A percentile compares a stretch with the other conserved stretches of the same genome.
Evolutionary conservation across 2,888 invertebrate species (phyloP).

Genomic region (Chrysodeixis includens): DNA sequence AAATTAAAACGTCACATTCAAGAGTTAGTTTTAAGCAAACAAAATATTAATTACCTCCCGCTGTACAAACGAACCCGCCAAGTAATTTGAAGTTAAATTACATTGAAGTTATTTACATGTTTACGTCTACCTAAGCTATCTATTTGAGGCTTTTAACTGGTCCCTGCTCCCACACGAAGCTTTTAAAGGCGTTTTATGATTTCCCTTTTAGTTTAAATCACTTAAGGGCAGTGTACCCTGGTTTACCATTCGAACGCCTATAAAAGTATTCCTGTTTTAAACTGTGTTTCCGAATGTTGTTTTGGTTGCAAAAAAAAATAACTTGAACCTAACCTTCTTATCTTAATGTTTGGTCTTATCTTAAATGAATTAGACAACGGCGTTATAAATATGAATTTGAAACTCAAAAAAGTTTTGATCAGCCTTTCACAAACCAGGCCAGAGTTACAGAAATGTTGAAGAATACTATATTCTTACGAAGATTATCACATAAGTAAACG

Average conservation of each 20-base stretch:
- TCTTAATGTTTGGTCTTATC: neutral
- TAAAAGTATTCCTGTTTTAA: neutral
- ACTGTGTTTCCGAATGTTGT: neutral
- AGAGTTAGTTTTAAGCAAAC: neutral
- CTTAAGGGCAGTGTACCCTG: neutral
- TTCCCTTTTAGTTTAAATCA: slow-evolving; percentile 4
- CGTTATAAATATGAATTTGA: too few relatives aligned
- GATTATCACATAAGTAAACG: too few relatives aligned
- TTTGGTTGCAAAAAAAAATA: neutral
- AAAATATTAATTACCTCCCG: slow-evolving; percentile 5
- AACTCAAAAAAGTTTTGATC: too few relatives aligned
- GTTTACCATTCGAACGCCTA: neutral
- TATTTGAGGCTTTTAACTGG: neutral
- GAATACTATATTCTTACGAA: too few relatives aligned
- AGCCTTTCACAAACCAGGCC: too few relatives aligned
- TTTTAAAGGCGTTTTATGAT: neutral
- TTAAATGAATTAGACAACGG: too few relatives aligned
- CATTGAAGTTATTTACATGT: neutral
- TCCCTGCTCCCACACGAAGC: neutral
- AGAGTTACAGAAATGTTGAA: too few relatives aligned
- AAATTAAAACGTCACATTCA: neutral
- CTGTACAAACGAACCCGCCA: neutral
- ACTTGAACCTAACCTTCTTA: neutral
- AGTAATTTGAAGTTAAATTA: neutral
- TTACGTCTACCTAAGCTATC: neutral